Percentiles rank a stretch among this genome's conserved stretches.
Evolutionary conservation across 2,888 invertebrate species (phyloP).

Genomic region (Drosophila atroscutellata): DNA sequence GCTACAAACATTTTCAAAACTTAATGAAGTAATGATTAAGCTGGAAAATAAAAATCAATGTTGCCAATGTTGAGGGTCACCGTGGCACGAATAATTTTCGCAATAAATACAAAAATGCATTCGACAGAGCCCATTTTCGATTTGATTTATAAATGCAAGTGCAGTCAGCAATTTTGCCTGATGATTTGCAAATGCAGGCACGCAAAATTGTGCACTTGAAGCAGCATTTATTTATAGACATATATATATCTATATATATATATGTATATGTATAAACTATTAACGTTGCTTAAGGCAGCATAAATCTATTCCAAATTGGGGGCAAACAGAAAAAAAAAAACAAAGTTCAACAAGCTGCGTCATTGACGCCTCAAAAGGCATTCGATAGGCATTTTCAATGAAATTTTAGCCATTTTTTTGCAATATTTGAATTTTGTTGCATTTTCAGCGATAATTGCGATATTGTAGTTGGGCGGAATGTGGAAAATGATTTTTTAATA

Average conservation of each 20-base stretch:
- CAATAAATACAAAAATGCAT: conserved; percentile 13
- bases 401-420: conserved; percentile 25
- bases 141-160: conserved; percentile 25
- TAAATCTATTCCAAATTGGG: conserved; percentile 29
- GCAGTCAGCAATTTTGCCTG: conserved; percentile 30
- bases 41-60: background rate
- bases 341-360: conserved; percentile 25
- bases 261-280: background rate
- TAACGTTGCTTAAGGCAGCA: conserved; percentile 22
- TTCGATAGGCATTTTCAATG: conserved; percentile 41
- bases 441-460: conserved; percentile 51
- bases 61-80: conserved; percentile 18
- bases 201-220: conserved; percentile 47
- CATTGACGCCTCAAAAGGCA: conserved; percentile 46
- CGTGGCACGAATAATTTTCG: conserved; percentile 27
- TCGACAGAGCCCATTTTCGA: conserved; percentile 27
- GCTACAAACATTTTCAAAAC: background rate
- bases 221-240: conserved; percentile 12
- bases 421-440: conserved; percentile 12
- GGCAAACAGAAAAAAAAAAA: background rate
- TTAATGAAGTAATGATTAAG: background rate
- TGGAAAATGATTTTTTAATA: conserved; percentile 47
- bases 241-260: conserved; percentile 3
- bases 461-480: conserved; percentile 45
- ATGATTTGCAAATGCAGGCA: conserved; percentile 33